Conservation (phyloP, 2,888 invertebrate genomes). For the Callinectes sapidus region DNA sequence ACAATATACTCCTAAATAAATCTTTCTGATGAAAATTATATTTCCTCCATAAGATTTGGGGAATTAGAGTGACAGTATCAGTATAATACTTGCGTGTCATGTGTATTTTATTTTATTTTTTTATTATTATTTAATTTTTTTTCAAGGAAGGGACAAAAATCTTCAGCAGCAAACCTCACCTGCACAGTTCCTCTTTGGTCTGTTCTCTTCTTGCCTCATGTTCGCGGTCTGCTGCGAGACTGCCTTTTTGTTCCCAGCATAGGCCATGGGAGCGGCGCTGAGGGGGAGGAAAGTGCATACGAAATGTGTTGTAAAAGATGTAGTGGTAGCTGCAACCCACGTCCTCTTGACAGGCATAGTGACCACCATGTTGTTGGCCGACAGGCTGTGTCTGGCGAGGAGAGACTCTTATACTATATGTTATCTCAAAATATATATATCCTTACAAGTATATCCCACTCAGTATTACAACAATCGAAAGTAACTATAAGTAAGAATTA, state of each 20-base stretch:
- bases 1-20: neutral
- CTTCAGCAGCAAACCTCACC: neutral
- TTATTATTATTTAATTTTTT: too few species aligned
- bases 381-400: too few species aligned
- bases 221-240: neutral
- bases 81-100: too few species aligned
- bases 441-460: too few species aligned
- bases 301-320: neutral
- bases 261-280: neutral
- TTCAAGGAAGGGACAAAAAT: neutral
- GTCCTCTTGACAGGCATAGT: constrained; percentile 14
- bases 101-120: too few species aligned
- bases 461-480: too few species aligned
- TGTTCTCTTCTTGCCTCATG: neutral
- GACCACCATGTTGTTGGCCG: neutral
- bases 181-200: neutral
- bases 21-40: neutral
- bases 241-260: neutral
- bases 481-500: too few species aligned
- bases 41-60: neutral
- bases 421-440: neutral
- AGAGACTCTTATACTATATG: neutral
- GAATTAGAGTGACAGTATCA: neutral
- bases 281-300: neutral
- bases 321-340: neutral